Percentiles rank a stretch among this genome's conserved stretches.
These are phyloP conservation scores for Callinectes sapidus DNA, from an alignment of 2,888 invertebrate species.

Conservation along the genomic window DNA sequence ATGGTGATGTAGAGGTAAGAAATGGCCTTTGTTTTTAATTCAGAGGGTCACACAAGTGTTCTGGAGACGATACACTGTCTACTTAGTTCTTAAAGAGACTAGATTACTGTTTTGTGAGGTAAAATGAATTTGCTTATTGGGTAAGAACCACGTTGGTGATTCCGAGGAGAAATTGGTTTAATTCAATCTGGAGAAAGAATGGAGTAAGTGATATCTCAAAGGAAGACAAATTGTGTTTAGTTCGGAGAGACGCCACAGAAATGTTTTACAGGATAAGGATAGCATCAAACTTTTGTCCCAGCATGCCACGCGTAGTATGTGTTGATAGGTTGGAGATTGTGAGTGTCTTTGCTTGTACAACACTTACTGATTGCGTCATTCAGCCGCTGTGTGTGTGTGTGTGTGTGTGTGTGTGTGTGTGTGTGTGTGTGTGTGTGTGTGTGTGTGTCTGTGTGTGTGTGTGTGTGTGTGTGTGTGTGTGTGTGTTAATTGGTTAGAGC, in stretches of 20 bases:
- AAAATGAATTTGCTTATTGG: too few species aligned
- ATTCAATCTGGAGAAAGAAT: too few species aligned
- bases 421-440: not conserved
- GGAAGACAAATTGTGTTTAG: too few species aligned
- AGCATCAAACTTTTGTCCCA: not conserved
- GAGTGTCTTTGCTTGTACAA: not conserved
- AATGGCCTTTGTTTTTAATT: too few species aligned
- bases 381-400: not conserved
- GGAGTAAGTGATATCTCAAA: too few species aligned
- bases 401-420: constrained; percentile 1
- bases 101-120: too few species aligned
- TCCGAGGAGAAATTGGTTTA: not conserved
- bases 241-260: too few species aligned
- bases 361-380: not conserved
- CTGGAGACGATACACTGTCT: too few species aligned
- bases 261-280: too few species aligned
- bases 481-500: not conserved
- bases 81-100: too few species aligned
- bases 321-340: not conserved
- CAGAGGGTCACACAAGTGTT: too few species aligned
- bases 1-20: too few species aligned
- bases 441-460: not conserved
- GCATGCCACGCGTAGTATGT: not conserved
- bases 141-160: not conserved
- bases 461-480: not conserved